These are phyloP conservation scores for Malurus elegans DNA, from an alignment of 2,113 vertebrate genomes.

Conservation along the genomic window DNA sequence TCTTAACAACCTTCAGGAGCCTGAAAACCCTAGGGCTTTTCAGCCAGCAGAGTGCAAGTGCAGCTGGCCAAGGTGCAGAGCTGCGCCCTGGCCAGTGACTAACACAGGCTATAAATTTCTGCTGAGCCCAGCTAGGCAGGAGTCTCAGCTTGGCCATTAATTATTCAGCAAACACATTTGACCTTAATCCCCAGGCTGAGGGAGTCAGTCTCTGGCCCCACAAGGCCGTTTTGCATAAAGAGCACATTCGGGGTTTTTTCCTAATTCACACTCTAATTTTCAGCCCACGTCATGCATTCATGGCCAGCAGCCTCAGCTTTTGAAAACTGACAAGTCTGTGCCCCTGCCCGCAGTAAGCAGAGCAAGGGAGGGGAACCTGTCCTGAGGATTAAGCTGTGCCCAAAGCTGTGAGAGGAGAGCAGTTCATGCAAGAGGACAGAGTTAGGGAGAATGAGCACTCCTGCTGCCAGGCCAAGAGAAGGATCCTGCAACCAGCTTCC, in stretches of 20 bases:
- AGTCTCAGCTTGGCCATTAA: neutral
- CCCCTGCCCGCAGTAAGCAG: rapidly evolving
- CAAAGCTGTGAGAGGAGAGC: neutral
- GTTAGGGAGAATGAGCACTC: neutral
- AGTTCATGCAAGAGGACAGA: neutral
- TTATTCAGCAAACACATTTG: neutral
- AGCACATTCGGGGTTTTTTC: neutral
- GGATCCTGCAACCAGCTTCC: neutral
- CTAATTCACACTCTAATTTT: neutral
- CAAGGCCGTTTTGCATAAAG: neutral
- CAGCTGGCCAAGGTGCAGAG: neutral
- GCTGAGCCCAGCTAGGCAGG: neutral
- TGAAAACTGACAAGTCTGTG: rapidly evolving
- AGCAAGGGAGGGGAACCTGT: neutral
- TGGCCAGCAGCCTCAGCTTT: neutral
- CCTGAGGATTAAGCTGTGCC: neutral
- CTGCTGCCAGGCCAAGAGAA: neutral
- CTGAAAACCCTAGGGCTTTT: neutral
- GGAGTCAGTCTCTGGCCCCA: neutral
- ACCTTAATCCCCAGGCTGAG: neutral
- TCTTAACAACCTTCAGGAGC: neutral
- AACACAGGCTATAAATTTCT: neutral
- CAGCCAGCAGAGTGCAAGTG: neutral
- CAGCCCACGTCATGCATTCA: neutral
- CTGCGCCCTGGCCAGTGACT: neutral